Evolutionary conservation across 2,797 vertebrate genomes (phyloP).

Genomic region (Tarsius wallacei): DNA sequence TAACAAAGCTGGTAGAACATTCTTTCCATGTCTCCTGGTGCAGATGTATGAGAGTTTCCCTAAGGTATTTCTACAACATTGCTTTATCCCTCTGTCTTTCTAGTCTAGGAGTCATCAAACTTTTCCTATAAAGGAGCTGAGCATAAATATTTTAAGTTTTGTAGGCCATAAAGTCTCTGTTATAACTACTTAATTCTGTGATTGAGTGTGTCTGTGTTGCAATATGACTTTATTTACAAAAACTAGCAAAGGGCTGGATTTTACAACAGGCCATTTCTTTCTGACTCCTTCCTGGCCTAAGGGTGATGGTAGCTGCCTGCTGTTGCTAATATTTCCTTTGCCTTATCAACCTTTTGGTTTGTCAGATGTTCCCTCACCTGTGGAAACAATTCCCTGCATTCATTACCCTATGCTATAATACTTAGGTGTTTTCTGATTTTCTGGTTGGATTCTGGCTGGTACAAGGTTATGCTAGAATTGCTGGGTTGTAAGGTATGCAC

Average conservation of each 20-base stretch:
- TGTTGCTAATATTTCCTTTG: not conserved
- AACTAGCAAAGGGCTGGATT: not conserved
- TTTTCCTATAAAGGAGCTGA: not conserved
- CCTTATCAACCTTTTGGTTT: not conserved
- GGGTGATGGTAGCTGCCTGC: not conserved
- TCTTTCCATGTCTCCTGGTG: not conserved
- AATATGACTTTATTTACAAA: constrained; percentile 19
- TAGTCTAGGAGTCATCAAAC: not conserved
- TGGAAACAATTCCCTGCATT: not conserved
- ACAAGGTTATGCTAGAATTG: not conserved
- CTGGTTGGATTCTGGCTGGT: not conserved
- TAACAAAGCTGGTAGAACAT: not conserved
- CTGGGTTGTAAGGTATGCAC: not conserved
- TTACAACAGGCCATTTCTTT: not conserved
- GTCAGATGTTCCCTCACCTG: not conserved
- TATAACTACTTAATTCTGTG: not conserved
- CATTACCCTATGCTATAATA: not conserved
- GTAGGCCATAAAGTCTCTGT: not conserved
- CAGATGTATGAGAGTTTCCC: not conserved
- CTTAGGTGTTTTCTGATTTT: not conserved
- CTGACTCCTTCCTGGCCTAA: not conserved
- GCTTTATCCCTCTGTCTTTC: not conserved
- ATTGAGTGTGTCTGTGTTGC: not conserved
- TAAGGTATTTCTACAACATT: not conserved
- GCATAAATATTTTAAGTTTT: not conserved